Conservation (phyloP, 2,888 invertebrate genomes). For the Meghimatium bilineatum region DNA sequence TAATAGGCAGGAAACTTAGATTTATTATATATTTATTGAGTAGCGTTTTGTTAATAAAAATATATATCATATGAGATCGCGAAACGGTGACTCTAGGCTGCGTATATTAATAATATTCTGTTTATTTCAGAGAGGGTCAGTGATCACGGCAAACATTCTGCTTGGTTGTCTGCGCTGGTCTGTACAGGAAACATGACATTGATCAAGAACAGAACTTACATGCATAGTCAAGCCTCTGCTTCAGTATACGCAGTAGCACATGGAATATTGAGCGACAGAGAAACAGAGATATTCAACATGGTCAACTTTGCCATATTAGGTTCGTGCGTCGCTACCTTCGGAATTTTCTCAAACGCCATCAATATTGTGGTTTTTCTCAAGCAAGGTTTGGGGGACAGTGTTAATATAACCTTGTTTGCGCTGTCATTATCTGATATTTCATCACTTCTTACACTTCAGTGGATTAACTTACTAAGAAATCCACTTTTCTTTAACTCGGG, state of each 20-base stretch:
- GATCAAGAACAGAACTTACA: neutral
- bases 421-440: neutral
- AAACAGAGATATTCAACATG: neutral
- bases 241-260: neutral
- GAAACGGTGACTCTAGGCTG: too few relatives aligned
- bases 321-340: neutral
- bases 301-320: conserved; percentile 7
- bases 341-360: conserved; percentile 1
- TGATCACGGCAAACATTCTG: too few relatives aligned
- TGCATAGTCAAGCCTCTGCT: neutral
- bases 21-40: too few relatives aligned
- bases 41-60: too few relatives aligned
- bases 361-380: neutral
- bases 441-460: neutral
- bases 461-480: conserved; percentile 5
- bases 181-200: neutral
- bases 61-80: too few relatives aligned
- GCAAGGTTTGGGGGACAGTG: conserved; percentile 12
- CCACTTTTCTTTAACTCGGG: conserved; percentile 21
- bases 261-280: neutral
- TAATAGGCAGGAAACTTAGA: too few relatives aligned
- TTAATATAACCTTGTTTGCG: conserved; percentile 4
- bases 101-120: too few relatives aligned
- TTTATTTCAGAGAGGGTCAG: too few relatives aligned
- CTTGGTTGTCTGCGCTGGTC: neutral